These are phyloP conservation scores for Percopsis omiscomaycus DNA, from an alignment of 2,797 vertebrate genomes.

Conservation along the genomic window DNA sequence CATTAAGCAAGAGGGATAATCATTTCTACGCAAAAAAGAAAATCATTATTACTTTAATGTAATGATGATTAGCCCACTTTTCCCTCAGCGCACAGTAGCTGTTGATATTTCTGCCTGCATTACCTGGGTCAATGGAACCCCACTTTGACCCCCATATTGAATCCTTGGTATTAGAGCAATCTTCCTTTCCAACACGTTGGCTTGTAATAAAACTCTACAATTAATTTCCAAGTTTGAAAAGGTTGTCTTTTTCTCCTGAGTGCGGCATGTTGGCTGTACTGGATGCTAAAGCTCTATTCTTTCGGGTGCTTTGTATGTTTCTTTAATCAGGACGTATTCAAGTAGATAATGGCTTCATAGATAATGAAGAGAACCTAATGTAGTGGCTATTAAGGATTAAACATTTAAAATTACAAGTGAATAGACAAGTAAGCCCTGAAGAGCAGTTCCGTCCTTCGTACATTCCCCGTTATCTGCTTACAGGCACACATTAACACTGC, in stretches of 20 bases:
- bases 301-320: slow-evolving; percentile 53
- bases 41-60: too few species aligned
- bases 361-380: slow-evolving; percentile 60
- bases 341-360: slow-evolving; percentile 52
- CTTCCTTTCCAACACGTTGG: slow-evolving; percentile 33
- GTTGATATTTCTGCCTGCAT: slow-evolving; percentile 27
- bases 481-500: slow-evolving; percentile 45
- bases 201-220: slow-evolving; percentile 58
- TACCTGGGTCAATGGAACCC: slow-evolving; percentile 51
- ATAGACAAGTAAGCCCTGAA: slow-evolving; percentile 56
- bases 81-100: background rate
- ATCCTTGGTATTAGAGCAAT: slow-evolving; percentile 39
- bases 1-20: too few species aligned
- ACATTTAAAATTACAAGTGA: slow-evolving; percentile 59
- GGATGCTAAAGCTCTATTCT: slow-evolving; percentile 17
- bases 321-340: slow-evolving; percentile 60
- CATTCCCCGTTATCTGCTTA: slow-evolving; percentile 44
- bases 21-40: too few species aligned
- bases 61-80: too few species aligned
- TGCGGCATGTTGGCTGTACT: slow-evolving; percentile 43
- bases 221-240: slow-evolving; percentile 59
- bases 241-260: slow-evolving; percentile 36
- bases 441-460: slow-evolving; percentile 54
- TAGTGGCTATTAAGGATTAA: slow-evolving; percentile 60
- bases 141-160: slow-evolving; percentile 38